Percentiles rank a stretch among this genome's conserved stretches.
These are phyloP conservation scores for Xenus cinereus DNA, from an alignment of 2,113 vertebrate genomes.

Conservation along the genomic window DNA sequence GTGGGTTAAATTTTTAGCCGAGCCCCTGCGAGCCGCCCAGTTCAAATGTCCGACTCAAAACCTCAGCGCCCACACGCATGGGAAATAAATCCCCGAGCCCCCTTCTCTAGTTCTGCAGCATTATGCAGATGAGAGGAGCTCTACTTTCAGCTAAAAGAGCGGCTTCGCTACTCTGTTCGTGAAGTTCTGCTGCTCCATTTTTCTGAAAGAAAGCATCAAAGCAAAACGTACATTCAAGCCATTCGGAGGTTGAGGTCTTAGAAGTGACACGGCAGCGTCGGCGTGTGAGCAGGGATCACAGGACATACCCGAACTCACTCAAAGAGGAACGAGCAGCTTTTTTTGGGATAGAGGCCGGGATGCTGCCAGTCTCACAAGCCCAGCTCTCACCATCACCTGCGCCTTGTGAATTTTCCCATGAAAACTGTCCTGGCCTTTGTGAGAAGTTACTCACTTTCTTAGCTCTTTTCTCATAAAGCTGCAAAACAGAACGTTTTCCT, in stretches of 20 bases:
- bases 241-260: accelerated
- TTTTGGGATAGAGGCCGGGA: neutral
- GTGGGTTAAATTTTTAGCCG: neutral
- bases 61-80: neutral
- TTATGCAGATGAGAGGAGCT: neutral
- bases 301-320: neutral
- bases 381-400: neutral
- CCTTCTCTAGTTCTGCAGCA: neutral
- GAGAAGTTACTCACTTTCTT: neutral
- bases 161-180: accelerated
- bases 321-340: neutral
- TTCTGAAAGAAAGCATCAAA: neutral
- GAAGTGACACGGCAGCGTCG: neutral
- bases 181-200: neutral
- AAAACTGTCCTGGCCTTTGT: neutral
- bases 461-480: neutral
- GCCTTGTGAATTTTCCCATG: neutral
- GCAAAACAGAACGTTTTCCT: neutral
- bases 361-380: accelerated
- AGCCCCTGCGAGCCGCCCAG: neutral
- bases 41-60: neutral
- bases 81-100: neutral
- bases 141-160: neutral
- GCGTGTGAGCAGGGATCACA: neutral
- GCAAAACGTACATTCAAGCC: neutral